These are phyloP conservation scores for Lucilia sericata DNA, from an alignment of 1,140 invertebrate genomes.

Conservation along the genomic window DNA sequence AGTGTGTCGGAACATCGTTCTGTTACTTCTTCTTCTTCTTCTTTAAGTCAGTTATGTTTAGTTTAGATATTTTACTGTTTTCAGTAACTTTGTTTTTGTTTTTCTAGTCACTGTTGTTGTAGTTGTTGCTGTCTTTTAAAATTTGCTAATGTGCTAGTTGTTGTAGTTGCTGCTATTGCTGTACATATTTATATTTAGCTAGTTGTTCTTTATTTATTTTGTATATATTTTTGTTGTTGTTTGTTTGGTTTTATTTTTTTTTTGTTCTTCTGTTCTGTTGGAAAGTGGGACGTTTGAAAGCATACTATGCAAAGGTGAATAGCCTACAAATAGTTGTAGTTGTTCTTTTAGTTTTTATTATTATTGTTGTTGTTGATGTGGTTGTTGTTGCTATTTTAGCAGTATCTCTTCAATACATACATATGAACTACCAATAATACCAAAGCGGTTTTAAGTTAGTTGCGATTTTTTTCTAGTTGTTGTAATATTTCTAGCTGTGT, in stretches of 20 bases:
- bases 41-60: slow-evolving; percentile 2
- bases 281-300: slow-evolving; percentile 32
- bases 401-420: too few relatives aligned
- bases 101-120: background rate
- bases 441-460: slow-evolving; percentile 17
- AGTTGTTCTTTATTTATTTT: too few relatives aligned
- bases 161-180: background rate
- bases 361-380: too few relatives aligned
- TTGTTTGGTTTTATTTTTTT: background rate
- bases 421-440: too few relatives aligned
- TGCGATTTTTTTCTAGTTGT: slow-evolving; percentile 11
- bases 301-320: slow-evolving; percentile 18
- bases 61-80: slow-evolving; percentile 23
- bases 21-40: background rate
- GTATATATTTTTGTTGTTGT: background rate
- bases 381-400: too few relatives aligned
- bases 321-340: slow-evolving; percentile 18
- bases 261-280: background rate
- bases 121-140: too few relatives aligned
- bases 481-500: background rate
- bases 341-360: too few relatives aligned
- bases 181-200: too few relatives aligned
- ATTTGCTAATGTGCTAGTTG: too few relatives aligned
- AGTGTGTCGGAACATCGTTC: slow-evolving; percentile 30
- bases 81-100: background rate